Evolutionary conservation across 2,113 vertebrate species (phyloP).

Genomic region (Oryzias woworae): DNA sequence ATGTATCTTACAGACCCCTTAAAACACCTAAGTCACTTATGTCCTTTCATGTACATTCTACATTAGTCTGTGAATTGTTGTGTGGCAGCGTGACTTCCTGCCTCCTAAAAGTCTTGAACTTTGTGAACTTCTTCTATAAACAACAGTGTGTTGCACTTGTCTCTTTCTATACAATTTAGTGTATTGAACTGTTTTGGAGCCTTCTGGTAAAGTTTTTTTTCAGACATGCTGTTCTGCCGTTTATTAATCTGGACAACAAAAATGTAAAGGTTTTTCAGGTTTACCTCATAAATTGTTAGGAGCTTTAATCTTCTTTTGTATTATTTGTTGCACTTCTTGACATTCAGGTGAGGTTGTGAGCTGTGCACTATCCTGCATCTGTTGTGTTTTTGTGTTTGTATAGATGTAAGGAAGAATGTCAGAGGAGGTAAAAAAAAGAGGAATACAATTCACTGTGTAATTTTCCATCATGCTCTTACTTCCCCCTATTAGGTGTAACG

Average conservation of each 20-base stretch:
- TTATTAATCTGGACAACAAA: not conserved
- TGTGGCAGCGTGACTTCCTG: not conserved
- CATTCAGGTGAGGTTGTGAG: slow-evolving; percentile 23
- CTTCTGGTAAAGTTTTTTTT: no score
- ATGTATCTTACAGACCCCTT: not conserved
- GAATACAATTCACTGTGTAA: slow-evolving; percentile 23
- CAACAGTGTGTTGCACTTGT: not conserved
- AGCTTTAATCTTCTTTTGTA: slow-evolving; percentile 9
- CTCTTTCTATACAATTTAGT: no score
- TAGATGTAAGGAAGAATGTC: not conserved
- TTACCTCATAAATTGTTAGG: slow-evolving; percentile 12
- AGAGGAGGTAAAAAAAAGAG: not conserved
- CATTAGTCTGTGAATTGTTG: not conserved
- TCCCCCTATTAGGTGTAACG: not conserved
- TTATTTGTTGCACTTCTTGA: not conserved
- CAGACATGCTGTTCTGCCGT: no score
- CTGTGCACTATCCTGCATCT: not conserved
- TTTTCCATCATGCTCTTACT: slow-evolving; percentile 12
- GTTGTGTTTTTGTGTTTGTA: no score
- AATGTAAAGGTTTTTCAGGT: slow-evolving; percentile 1
- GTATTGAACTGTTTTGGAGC: no score
- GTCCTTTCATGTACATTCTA: not conserved
- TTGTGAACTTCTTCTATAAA: not conserved
- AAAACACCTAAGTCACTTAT: not conserved
- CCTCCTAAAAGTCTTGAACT: not conserved